Base-by-base conservation (phyloP, 2,888 invertebrate species). In the Phengaris alcon region DNA sequence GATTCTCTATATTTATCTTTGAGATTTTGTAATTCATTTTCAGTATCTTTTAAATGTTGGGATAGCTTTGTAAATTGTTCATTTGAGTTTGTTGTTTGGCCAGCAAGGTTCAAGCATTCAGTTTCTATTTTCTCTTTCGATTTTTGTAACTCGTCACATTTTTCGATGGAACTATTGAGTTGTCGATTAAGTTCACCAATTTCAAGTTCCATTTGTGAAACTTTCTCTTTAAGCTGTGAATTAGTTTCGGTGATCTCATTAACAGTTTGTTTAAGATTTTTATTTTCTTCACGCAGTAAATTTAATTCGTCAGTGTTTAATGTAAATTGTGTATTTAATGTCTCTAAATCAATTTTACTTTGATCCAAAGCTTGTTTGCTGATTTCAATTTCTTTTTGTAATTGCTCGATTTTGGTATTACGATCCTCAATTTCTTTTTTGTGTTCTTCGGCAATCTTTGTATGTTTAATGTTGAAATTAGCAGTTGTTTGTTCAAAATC, bases 151-250 rank as follows among this genome's bases (percentile, higher is more conserved):
- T 95, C 94, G 5, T 88, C 87, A 80, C 94, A 93, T 85, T 95
- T 95, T 81, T 95, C 94, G 79, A 93, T 90, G 10, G 94, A 87
- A 79, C 94, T 93, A 73, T 90, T 87, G 10, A 94, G 85, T 80
- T 95, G 95, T 48, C 95, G 90, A 80, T 93, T 94, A 46, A 94
- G 87, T 86, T 95, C 95, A 69, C 94, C 94, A 54, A 94, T 84
- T 81, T 93, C 90, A 75, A 95, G 85, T 82, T 95, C 94, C 83
- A 94, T 89, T 68, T 87, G 81, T 2, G 88, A 89, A 80, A 93
- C 86, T 81, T 89, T 94, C 79, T 84, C 78, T 83, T 90, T 92
- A 4, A 90, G 84, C 70, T 89, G 88, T 79, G 81, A 85, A 80
- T 90, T 89, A 69, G 82, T 83, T 82, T 88, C 90, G 54, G 87